These are phyloP conservation scores for Peromyscus eremicus DNA, from an alignment of 2,797 vertebrate species.

Conservation along the genomic window DNA sequence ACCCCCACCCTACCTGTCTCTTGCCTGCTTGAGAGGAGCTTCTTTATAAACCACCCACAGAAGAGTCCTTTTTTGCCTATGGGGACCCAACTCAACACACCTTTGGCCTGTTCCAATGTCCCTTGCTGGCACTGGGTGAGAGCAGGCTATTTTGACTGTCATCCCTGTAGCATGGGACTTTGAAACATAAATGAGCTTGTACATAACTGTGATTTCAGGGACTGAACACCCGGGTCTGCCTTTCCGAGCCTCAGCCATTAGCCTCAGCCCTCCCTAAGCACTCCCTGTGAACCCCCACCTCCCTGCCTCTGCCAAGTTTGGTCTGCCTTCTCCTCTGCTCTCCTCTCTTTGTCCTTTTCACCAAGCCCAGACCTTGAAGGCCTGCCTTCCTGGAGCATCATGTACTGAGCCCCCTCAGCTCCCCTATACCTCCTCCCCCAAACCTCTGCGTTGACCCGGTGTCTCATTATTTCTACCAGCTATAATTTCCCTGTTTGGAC, in stretches of 20 bases:
- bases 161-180: background rate
- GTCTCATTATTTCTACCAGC: constrained; percentile 34
- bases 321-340: background rate
- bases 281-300: background rate
- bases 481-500: background rate
- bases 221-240: background rate
- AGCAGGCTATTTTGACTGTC: background rate
- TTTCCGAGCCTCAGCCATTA: background rate
- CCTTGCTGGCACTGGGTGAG: background rate
- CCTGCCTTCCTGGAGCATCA: background rate
- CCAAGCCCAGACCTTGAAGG: background rate
- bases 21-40: background rate
- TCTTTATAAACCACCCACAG: background rate
- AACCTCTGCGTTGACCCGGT: background rate
- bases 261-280: too few relatives aligned
- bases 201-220: background rate
- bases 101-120: background rate
- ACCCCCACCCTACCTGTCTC: background rate
- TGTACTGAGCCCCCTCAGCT: background rate
- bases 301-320: too few relatives aligned
- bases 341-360: background rate
- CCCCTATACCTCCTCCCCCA: background rate
- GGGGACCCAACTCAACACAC: background rate
- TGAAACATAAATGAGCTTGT: background rate
- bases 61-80: background rate